A percentile compares a stretch with the other conserved stretches of the same genome.
Conservation (phyloP, 2,113 vertebrate genomes). For the Equus quagga region DNA sequence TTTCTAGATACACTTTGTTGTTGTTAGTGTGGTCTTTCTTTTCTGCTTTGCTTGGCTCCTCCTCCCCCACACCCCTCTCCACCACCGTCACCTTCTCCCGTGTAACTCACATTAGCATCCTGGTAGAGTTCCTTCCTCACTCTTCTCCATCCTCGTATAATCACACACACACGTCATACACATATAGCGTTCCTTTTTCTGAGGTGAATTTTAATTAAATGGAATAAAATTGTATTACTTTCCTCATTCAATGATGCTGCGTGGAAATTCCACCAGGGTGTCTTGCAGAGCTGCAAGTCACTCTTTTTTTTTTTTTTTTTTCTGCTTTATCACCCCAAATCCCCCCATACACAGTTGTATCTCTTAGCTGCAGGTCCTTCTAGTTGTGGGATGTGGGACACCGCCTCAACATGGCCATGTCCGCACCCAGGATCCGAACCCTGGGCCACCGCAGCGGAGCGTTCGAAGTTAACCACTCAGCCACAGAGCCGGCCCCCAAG, state of each 20-base stretch:
- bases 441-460: too few relatives aligned
- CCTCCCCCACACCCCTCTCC: neutral
- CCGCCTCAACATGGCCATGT: too few relatives aligned
- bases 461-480: too few relatives aligned
- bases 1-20: rapidly evolving
- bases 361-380: too few relatives aligned
- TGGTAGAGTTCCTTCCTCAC: neutral
- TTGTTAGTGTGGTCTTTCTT: neutral
- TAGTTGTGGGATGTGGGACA: too few relatives aligned
- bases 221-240: neutral
- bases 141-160: neutral
- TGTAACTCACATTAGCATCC: neutral
- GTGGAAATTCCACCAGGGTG: neutral
- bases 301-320: neutral
- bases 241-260: neutral
- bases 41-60: neutral
- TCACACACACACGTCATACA: neutral
- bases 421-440: too few relatives aligned
- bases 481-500: neutral
- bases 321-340: too few relatives aligned
- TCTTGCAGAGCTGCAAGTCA: neutral
- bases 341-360: too few relatives aligned
- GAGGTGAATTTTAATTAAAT: neutral
- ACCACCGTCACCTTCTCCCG: neutral
- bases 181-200: neutral